A percentile compares a stretch with the other conserved stretches of the same genome.
Evolutionary conservation across 2,113 vertebrate species (phyloP).

Genomic region (Equus quagga): DNA sequence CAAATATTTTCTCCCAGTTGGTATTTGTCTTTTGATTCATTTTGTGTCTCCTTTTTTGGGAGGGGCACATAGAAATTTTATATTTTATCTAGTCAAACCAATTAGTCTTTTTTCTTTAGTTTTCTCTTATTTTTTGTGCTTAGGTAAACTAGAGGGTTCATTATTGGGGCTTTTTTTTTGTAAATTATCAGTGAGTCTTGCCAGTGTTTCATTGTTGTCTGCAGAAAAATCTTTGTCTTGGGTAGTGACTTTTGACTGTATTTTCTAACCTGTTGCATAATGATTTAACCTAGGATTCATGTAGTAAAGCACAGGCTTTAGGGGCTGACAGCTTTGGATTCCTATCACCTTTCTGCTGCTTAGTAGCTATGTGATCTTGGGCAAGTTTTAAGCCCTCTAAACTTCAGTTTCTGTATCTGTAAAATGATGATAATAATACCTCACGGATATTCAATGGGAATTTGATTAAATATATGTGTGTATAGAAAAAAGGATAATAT

Average conservation of each 20-base stretch:
- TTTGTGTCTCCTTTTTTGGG: neutral
- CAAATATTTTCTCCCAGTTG: neutral
- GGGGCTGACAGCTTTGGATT: neutral
- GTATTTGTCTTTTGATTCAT: constrained; percentile 23
- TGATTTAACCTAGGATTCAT: neutral
- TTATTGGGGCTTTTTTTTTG: neutral
- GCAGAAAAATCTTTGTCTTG: neutral
- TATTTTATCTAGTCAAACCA: neutral
- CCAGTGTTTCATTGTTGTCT: neutral
- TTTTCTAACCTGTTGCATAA: neutral
- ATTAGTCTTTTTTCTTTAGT: neutral
- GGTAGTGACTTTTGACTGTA: neutral
- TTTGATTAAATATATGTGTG: neutral
- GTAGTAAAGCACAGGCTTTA: neutral
- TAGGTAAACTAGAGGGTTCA: neutral
- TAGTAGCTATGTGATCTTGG: neutral
- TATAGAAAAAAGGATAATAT: neutral
- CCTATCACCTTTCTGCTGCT: neutral
- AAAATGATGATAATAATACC: neutral
- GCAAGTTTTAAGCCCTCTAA: neutral
- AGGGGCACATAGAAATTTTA: neutral
- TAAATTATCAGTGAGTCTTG: neutral
- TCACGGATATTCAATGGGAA: neutral
- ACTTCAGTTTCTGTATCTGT: neutral
- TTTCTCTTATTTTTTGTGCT: neutral